Evolutionary conservation across 2,113 vertebrate genomes (phyloP).

Genomic region (Willisornis vidua): DNA sequence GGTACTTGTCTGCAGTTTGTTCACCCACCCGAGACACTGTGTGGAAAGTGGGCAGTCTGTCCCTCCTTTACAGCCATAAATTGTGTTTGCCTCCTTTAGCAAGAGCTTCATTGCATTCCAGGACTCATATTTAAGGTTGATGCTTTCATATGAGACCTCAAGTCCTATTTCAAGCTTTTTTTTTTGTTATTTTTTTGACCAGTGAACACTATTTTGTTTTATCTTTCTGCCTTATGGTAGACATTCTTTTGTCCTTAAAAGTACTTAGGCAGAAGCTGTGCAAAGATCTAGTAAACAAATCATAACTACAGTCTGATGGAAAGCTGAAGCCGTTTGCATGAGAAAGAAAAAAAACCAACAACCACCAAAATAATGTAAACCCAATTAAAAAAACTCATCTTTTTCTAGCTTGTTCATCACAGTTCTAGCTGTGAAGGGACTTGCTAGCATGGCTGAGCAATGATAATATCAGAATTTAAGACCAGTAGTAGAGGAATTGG

Average conservation of each 20-base stretch:
- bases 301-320: not conserved
- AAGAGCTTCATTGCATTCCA: not conserved
- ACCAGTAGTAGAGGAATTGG: not conserved
- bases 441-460: not conserved
- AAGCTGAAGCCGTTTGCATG: not conserved
- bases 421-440: not conserved
- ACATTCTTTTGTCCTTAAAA: not conserved
- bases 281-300: not conserved
- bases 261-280: conserved; percentile 17
- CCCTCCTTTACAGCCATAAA: not conserved
- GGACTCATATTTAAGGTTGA: fast-evolving
- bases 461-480: not conserved
- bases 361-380: not conserved
- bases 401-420: not conserved
- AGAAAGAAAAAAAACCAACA: fast-evolving
- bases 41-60: not conserved
- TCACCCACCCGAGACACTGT: not conserved
- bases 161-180: not conserved
- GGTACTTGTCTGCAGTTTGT: not conserved
- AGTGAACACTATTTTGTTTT: not conserved
- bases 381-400: not conserved
- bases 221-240: not conserved
- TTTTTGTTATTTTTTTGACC: not conserved
- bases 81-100: not conserved
- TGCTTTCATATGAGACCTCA: not conserved